These are phyloP conservation scores for Rhadina sibilatrix DNA, from an alignment of 2,113 vertebrate genomes.

Conservation along the genomic window DNA sequence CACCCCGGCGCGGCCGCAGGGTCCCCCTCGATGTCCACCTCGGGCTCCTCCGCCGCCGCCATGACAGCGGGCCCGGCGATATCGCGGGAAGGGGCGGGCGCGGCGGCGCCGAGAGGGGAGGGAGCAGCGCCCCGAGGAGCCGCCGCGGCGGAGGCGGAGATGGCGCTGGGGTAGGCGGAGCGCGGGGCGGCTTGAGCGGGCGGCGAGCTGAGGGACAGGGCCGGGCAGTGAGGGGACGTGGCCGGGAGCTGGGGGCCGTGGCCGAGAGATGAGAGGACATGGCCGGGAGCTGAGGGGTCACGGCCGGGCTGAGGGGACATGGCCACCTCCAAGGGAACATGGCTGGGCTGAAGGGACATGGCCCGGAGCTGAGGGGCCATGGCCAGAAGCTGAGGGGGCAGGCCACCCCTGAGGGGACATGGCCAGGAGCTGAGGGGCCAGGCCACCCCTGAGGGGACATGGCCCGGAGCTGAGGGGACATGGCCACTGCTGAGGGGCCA, in stretches of 20 bases:
- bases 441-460: no score
- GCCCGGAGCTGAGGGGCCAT: no score
- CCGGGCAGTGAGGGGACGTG: background rate
- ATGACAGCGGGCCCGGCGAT: slow-evolving; percentile 60
- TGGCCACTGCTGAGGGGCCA: no score
- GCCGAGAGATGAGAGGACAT: background rate
- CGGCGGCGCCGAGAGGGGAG: background rate
- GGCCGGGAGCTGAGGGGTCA: background rate
- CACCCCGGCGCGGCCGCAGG: slow-evolving; percentile 51
- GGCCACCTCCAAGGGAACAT: background rate
- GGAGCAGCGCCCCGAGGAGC: background rate
- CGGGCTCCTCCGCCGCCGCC: slow-evolving; percentile 83
- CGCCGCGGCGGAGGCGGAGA: background rate
- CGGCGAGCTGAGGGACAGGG: background rate
- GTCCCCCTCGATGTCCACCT: slow-evolving; percentile 94
- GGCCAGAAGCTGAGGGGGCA: background rate
- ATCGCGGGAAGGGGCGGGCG: background rate
- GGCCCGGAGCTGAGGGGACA: no score
- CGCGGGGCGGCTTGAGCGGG: background rate
- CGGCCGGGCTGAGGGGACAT: no score
- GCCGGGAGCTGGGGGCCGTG: background rate
- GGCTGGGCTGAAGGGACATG: no score
- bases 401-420: background rate
- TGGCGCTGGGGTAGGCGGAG: slow-evolving; percentile 16
- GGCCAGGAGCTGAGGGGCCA: background rate